Percentiles rank a stretch among this genome's conserved stretches.
phyloP scores from a whole-genome alignment of 1,140 invertebrate genomes.

The Philaenus spumarius region DNA sequence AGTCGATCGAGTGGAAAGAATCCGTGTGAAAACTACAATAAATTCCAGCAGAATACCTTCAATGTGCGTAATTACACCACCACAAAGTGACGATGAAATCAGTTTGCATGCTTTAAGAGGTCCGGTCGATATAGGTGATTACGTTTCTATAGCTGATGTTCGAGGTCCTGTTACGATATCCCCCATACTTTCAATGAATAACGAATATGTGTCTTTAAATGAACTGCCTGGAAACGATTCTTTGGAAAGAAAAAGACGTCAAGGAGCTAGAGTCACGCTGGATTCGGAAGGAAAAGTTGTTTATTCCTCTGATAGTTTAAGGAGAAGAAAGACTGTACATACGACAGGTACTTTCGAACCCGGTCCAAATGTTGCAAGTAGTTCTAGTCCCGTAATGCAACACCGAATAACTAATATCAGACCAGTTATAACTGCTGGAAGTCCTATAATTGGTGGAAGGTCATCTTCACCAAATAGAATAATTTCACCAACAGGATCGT shows the following conservation, averaged over 20 bases:
- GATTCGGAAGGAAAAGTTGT: conserved; percentile 86
- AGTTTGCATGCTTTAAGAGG: conserved; percentile 26
- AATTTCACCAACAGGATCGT: conserved; percentile 6
- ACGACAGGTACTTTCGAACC: conserved; percentile 73
- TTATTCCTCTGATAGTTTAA: conserved; percentile 81
- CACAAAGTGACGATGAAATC: conserved; percentile 76
- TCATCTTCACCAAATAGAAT: conserved; percentile 6
- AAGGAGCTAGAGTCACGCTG: conserved; percentile 73
- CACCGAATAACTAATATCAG: conserved; percentile 28
- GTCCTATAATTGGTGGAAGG: not conserved
- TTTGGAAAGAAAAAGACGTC: conserved; percentile 39
- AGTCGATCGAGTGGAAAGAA: conserved; percentile 73
- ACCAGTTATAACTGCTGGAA: conserved; percentile 25
- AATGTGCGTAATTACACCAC: conserved; percentile 86
- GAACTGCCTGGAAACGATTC: conserved; percentile 47
- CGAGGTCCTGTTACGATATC: conserved; percentile 57
- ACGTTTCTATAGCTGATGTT: conserved; percentile 76
- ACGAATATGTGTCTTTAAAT: conserved; percentile 73
- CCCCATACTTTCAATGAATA: conserved; percentile 43
- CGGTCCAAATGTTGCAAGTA: conserved; percentile 42
- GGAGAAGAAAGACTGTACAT: conserved; percentile 69
- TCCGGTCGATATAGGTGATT: conserved; percentile 58
- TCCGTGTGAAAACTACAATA: conserved; percentile 78
- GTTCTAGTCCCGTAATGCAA: conserved; percentile 29
- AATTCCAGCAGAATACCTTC: conserved; percentile 82